Conservation (phyloP, 2,888 invertebrate species). For the Oeneis ivallda region DNA sequence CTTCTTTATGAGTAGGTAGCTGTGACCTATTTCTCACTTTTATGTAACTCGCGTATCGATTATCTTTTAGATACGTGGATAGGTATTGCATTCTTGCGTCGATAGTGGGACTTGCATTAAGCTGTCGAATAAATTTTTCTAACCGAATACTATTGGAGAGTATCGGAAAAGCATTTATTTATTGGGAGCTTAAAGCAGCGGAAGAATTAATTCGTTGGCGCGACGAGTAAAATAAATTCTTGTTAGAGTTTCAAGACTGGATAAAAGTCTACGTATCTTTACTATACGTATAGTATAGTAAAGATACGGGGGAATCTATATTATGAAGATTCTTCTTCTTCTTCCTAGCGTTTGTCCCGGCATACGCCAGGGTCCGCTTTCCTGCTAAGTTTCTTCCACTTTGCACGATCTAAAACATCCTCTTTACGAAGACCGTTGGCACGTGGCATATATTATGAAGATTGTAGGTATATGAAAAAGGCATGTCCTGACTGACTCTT, state of each 20-base stretch:
- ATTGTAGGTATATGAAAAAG: no score
- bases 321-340: no score
- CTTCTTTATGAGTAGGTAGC: conserved; percentile 20
- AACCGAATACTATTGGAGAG: background rate
- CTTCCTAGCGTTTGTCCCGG: no score
- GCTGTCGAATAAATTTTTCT: conserved; percentile 20
- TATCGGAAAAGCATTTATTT: conserved; percentile 11
- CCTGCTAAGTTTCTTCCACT: no score
- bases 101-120: conserved; percentile 16
- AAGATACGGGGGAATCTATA: no score
- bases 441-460: no score
- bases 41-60: conserved; percentile 35
- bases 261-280: no score
- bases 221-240: background rate
- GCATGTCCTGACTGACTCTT: no score
- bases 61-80: conserved; percentile 17
- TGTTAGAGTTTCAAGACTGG: background rate
- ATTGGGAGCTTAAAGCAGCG: background rate
- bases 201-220: background rate
- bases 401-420: no score
- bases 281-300: no score
- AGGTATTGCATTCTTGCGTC: conserved; percentile 19
- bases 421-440: no score
- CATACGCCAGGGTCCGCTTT: no score
- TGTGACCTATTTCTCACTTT: conserved; percentile 35